A percentile compares a stretch with the other conserved stretches of the same genome.
phyloP scores from a whole-genome alignment of 1,140 invertebrate species.

The Mya arenaria region DNA sequence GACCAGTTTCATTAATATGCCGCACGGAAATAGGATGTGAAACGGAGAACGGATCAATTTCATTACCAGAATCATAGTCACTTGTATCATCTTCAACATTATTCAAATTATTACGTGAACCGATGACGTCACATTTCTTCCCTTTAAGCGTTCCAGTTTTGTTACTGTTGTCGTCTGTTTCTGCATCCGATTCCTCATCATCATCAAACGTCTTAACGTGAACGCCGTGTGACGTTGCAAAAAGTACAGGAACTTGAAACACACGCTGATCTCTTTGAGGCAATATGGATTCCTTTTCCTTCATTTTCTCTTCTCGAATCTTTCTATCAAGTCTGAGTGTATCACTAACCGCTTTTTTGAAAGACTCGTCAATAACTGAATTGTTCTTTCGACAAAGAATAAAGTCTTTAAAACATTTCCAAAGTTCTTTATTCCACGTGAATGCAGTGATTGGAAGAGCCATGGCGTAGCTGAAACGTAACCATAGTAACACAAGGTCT shows the following conservation, averaged over 20 bases:
- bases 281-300: slow-evolving; percentile 58
- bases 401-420: slow-evolving; percentile 73
- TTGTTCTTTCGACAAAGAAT: slow-evolving; percentile 75
- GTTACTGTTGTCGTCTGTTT: slow-evolving; percentile 30
- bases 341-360: slow-evolving; percentile 40
- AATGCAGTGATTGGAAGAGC: slow-evolving; percentile 71
- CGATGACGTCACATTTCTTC: slow-evolving; percentile 74
- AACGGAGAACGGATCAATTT: slow-evolving; percentile 69
- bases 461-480: slow-evolving; percentile 71
- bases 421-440: slow-evolving; percentile 72
- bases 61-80: slow-evolving; percentile 77
- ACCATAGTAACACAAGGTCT: slow-evolving; percentile 71
- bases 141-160: slow-evolving; percentile 52
- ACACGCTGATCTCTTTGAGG: slow-evolving; percentile 53
- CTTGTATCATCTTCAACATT: slow-evolving; percentile 71
- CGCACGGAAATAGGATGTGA: slow-evolving; percentile 68
- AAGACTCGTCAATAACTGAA: slow-evolving; percentile 70
- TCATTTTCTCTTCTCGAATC: slow-evolving; percentile 50
- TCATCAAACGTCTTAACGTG: slow-evolving; percentile 69
- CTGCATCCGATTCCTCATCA: slow-evolving; percentile 48
- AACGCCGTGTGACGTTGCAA: slow-evolving; percentile 78
- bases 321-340: slow-evolving; percentile 41
- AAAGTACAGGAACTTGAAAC: slow-evolving; percentile 75
- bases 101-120: slow-evolving; percentile 60
- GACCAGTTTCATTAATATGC: slow-evolving; percentile 49